phyloP scores from a whole-genome alignment of 1,140 invertebrate genomes.

The Eriocheir sinensis region DNA sequence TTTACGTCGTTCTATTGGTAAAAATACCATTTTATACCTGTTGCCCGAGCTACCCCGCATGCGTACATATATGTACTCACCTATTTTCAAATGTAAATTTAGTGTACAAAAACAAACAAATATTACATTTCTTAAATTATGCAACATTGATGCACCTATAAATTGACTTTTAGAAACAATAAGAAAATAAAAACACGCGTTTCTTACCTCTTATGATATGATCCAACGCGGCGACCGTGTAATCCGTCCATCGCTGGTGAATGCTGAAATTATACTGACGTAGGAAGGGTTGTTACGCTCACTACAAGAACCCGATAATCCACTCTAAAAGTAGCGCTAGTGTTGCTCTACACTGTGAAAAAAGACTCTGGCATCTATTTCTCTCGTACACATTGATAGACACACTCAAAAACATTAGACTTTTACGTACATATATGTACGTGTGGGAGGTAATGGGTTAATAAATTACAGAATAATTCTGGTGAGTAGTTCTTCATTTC shows the following conservation, averaged over 20 bases:
- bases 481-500: too few species aligned
- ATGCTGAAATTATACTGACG: neutral
- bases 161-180: conserved; percentile 31
- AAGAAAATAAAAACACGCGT: conserved; percentile 3
- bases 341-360: conserved; percentile 35
- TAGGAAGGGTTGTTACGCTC: neutral
- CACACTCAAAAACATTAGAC: neutral
- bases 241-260: conserved; percentile 27
- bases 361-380: conserved; percentile 32
- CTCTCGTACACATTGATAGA: neutral
- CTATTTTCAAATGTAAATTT: conserved; percentile 54
- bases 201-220: conserved; percentile 34
- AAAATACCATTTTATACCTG: conserved; percentile 29
- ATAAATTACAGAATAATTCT: too few species aligned
- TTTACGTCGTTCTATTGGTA: conserved; percentile 7
- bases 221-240: neutral
- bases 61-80: conserved; percentile 36
- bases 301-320: conserved; percentile 14
- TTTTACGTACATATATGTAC: conserved; percentile 10
- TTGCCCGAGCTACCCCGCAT: neutral
- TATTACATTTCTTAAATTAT: conserved; percentile 29
- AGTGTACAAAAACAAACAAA: conserved; percentile 25
- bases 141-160: conserved; percentile 45
- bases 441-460: neutral
- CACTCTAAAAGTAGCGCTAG: neutral